These are phyloP conservation scores for Cuculus canorus DNA, from an alignment of 2,797 vertebrate genomes.

Conservation along the genomic window DNA sequence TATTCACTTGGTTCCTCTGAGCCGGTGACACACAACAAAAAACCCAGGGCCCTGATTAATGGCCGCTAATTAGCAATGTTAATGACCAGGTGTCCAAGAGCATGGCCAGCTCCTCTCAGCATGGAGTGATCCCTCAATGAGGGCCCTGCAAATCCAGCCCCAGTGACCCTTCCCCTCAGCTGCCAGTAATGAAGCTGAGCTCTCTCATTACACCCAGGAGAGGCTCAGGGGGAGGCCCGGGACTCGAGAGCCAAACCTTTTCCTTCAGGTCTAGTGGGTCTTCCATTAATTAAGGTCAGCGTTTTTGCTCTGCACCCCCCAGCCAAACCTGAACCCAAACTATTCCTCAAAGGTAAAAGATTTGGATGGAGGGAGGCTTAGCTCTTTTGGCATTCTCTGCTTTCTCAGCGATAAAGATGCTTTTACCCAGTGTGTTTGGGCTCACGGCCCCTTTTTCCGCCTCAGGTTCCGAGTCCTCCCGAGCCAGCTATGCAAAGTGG, in stretches of 20 bases:
- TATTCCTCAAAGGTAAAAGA: constrained; percentile 70
- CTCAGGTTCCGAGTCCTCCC: accelerated
- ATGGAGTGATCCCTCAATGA: constrained; percentile 89
- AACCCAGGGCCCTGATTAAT: constrained; percentile 94
- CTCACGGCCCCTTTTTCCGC: background rate
- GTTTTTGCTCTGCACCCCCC: constrained; percentile 59
- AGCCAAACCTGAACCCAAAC: background rate
- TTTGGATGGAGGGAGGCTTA: constrained; percentile 31
- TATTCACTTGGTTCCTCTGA: constrained; percentile 84
- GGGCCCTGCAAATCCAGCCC: constrained; percentile 91
- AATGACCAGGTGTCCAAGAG: constrained; percentile 99
- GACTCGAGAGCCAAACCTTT: constrained; percentile 82
- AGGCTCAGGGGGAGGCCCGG: constrained; percentile 80
- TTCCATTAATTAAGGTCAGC: constrained; percentile 93
- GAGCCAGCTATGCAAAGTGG: background rate
- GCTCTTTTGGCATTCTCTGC: background rate
- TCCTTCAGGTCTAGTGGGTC: constrained; percentile 82
- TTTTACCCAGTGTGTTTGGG: background rate
- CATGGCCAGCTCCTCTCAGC: constrained; percentile 94
- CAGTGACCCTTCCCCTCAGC: constrained; percentile 89
- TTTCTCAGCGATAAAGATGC: background rate
- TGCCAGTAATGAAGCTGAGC: constrained; percentile 84
- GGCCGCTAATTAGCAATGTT: constrained; percentile 99
- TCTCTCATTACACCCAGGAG: constrained; percentile 86
- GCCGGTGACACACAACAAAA: constrained; percentile 81